Evolutionary conservation across 2,113 vertebrate species (phyloP), one percentile per base, ranked within the genome.

Genomic region (Stigmatopora argus): DNA sequence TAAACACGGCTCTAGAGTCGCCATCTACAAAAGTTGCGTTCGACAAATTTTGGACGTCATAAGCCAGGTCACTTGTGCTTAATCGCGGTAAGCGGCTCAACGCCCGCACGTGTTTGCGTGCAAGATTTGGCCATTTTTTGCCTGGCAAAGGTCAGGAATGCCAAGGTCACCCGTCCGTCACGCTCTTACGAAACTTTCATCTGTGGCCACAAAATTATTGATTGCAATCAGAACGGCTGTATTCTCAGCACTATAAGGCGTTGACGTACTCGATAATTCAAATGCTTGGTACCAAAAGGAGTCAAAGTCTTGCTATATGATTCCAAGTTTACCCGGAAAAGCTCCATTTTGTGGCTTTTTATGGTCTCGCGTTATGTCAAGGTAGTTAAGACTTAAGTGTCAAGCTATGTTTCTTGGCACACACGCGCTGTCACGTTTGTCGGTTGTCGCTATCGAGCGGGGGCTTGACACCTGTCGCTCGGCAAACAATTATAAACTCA

Each of bases 51-150:
- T 75, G 71, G 46, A 23, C 74, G 55, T 74, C 77, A 80, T 76
- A 82, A 83, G 60, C 78, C 55, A 8, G 62, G 66, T 80, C 66
- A 79, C 83, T 85, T 77, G 53, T 68, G 78, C 56, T 57, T 83
- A 83, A 81, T 79, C 82, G 68, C 63, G 19, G 52, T 83, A 86
- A 87, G 82, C 69, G 77, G 83, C 78, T 87, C 73, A 78, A 56
- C 70, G 74, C 64, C 59, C 15, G 56, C 67, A 58, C 13, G 12
- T 66, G 44, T 44, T 57, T 19, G 62, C 65, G 7, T 73, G 65
- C 57, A 64, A 51, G 55, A 10, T 48, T 74, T 46, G 67, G 58
- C 62, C 21, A 19, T 62, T 71, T 62, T 64, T 52, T n/a, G 65
- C 49, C 38, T 26, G 10, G 57, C 62, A 71, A 81, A 74, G 62